Percentiles rank a stretch among this genome's conserved stretches.
Conservation (phyloP, 2,888 invertebrate species). For the Calameuta filiformis region DNA sequence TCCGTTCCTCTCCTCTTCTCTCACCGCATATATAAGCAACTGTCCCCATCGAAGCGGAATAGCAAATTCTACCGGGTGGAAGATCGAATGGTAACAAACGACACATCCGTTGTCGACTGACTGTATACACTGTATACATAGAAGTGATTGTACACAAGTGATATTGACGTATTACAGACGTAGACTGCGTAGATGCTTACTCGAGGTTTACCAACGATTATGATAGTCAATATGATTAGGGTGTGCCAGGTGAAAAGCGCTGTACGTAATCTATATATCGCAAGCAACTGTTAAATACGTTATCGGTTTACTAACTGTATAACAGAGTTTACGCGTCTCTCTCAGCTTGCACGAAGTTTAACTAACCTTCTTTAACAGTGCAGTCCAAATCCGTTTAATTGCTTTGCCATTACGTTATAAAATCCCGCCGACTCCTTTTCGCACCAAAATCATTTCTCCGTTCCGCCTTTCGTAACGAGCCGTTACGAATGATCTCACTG, state of each 20-base stretch:
- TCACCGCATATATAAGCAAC: background rate
- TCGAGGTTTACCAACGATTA: background rate
- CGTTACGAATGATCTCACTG: background rate
- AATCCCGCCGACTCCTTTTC: background rate
- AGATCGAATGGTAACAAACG: background rate
- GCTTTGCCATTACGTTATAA: background rate
- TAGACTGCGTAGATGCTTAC: background rate
- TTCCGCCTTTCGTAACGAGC: background rate
- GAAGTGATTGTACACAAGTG: background rate
- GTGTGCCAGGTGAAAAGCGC: background rate
- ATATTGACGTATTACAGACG: background rate
- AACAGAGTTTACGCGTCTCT: background rate
- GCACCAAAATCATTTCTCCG: background rate
- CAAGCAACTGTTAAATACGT: background rate
- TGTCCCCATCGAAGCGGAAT: background rate
- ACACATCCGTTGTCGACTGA: background rate
- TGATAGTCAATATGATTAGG: background rate
- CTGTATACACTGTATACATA: background rate
- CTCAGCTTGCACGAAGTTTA: background rate
- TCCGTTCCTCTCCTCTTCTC: background rate
- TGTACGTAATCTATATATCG: background rate
- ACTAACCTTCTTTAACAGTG: background rate
- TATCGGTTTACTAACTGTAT: background rate
- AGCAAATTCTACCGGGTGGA: background rate
- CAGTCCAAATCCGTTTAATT: background rate